phyloP scores from a whole-genome alignment of 2,888 invertebrate genomes.

The Synergus laeviventris region DNA sequence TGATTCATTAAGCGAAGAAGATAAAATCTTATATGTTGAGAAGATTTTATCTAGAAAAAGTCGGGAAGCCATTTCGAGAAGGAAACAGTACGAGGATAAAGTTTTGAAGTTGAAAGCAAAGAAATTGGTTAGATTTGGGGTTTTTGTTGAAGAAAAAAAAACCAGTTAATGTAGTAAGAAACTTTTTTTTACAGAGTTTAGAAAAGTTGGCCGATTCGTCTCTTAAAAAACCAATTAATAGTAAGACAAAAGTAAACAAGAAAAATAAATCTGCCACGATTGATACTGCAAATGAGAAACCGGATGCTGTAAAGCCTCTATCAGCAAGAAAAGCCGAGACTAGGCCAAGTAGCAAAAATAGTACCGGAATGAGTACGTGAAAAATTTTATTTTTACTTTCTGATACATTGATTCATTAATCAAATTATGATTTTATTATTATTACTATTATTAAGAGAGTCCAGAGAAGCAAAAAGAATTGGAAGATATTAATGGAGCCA shows the following conservation, averaged over 20 bases:
- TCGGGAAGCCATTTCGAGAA: neutral
- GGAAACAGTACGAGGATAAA: neutral
- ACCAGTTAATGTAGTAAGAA: neutral
- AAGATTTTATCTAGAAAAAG: neutral
- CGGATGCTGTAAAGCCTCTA: neutral
- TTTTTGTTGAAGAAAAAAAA: neutral
- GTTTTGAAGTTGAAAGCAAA: neutral
- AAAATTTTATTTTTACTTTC: neutral
- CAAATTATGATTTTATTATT: no score
- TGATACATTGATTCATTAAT: neutral
- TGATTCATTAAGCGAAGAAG: constrained; percentile 59
- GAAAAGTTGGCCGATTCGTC: neutral
- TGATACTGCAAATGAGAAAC: neutral
- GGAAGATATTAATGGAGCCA: constrained; percentile 42
- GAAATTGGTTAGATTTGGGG: neutral
- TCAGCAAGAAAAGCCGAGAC: neutral
- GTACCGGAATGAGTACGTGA: neutral
- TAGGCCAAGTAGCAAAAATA: neutral
- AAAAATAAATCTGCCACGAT: neutral
- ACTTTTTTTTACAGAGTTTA: neutral
- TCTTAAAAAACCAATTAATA: neutral
- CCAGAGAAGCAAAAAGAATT: constrained; percentile 29
- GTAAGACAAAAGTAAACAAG: neutral
- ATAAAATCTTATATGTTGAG: constrained; percentile 58
- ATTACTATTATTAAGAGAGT: neutral